A percentile compares a stretch with the other conserved stretches of the same genome.
These are phyloP conservation scores for Zoanthus sansibaricus DNA, from an alignment of 92 coral and sea anemone species.

Conservation along the genomic window DNA sequence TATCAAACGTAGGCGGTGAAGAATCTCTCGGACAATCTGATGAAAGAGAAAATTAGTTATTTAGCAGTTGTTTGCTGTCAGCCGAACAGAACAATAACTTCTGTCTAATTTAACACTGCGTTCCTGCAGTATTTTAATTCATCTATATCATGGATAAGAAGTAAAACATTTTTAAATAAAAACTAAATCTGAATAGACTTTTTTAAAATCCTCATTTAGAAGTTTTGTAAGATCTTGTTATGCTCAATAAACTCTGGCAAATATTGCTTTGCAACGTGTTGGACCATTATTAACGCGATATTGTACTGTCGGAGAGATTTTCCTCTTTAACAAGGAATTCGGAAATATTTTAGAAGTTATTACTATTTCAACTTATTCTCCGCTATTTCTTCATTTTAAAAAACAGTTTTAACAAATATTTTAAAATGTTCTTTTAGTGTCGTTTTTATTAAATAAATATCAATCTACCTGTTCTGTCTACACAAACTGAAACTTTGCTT, in stretches of 20 bases:
- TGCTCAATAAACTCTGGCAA: not conserved
- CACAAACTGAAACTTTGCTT: constrained; percentile 35
- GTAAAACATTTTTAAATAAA: not conserved
- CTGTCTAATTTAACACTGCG: not conserved
- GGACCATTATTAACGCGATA: not conserved
- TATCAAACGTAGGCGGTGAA: constrained; percentile 36
- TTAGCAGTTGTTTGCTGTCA: constrained; percentile 17
- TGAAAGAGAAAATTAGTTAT: not conserved
- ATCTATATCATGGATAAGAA: not conserved
- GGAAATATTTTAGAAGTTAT: not conserved
- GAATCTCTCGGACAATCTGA: constrained; percentile 40
- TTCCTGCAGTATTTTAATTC: not conserved
- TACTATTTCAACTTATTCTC: not conserved
- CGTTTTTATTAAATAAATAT: constrained; percentile 22
- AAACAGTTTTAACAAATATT: not conserved
- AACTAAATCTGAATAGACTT: not conserved
- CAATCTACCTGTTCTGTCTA: constrained; percentile 9
- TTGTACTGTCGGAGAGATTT: not conserved
- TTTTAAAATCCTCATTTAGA: not conserved
- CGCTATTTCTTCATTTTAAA: not conserved
- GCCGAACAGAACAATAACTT: not conserved
- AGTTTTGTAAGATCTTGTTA: not conserved
- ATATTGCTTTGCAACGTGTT: not conserved
- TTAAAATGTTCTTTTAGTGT: not conserved
- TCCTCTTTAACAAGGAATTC: not conserved